Base-by-base conservation (phyloP, 2,797 vertebrate genomes). In the Mormyrus proboscirostris region DNA sequence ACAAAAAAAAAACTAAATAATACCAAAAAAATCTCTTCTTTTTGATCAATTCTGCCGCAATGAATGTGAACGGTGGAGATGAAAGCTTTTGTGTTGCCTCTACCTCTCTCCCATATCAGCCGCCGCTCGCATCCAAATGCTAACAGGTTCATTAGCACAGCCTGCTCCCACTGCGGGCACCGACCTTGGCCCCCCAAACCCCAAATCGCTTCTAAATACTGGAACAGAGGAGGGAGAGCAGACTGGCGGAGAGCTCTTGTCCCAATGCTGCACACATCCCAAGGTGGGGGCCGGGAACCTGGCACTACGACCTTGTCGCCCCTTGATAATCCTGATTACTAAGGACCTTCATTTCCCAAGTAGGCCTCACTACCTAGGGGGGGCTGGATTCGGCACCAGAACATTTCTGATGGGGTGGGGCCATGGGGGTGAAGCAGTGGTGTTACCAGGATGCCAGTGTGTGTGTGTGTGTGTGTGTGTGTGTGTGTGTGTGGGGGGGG, bases 91-190 rank as follows among this genome's bases (percentile, higher is more conserved):
- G 4, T 16, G 53, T 6, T 7, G 14, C 12, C 33, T 12, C 14
- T 41, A 25, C 50, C 25, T 0, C 50, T 53, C 29, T 3, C 73
- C 14, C 69, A 7, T 8, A 5, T 44, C 16, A 0, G 73, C 73
- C 1, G 38, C 14, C 2, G 38, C 38, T 19, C 38, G 4, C 14
- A 7, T 57, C 85, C 85, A 86, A 86, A 86, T 38, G 85, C 85
- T 57, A 86, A 86, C 85, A 57, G 85, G 22, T 51, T 57, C 85
- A 86, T 86, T 86, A 86, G 85, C 51, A 86, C 85, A 86, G 51
- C 12, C 85, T 86, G 51, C 16, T 86, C 85, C 85, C 29, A 38
- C 49, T 85, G 44, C 22, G 2, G 22, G 29, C 9, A 51, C 9
- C 41, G 14, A 3, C 47, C n/a, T 44, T 41, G 69, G 29, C 79